A percentile compares a stretch with the other conserved stretches of the same genome.
Conservation (phyloP, 1,140 invertebrate species). For the Brachionus rotundiformis region DNA sequence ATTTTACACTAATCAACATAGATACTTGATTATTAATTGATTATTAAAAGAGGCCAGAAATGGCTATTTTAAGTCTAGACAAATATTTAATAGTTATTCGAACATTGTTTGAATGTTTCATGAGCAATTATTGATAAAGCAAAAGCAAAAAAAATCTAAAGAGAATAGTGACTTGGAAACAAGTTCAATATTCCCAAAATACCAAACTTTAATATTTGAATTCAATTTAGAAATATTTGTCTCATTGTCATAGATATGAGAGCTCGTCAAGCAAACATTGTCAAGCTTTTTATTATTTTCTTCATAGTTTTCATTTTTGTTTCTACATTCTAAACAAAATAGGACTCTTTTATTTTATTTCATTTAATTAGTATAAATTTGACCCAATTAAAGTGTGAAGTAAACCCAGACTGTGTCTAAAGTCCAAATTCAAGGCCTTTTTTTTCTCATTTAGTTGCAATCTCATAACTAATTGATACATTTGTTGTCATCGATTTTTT, state of each 20-base stretch:
- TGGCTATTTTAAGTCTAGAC: background rate
- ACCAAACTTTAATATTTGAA: constrained; percentile 2
- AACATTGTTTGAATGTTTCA: constrained; percentile 3
- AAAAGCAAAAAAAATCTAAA: background rate
- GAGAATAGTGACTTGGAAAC: background rate
- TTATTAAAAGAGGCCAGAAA: background rate
- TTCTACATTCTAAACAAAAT: constrained; percentile 1
- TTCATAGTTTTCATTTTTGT: background rate
- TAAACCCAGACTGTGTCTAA: background rate
- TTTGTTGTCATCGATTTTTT: background rate
- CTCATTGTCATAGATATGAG: constrained; percentile 3
- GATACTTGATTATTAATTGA: constrained; percentile 10
- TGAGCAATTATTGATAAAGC: background rate
- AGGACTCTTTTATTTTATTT: background rate
- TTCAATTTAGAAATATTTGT: constrained; percentile 11
- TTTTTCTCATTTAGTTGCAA: background rate
- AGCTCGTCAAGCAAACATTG: background rate
- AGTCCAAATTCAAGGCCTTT: background rate
- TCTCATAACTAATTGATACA: constrained; percentile 40
- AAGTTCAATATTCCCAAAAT: constrained; percentile 9
- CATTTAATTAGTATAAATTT: background rate
- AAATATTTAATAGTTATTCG: constrained; percentile 2
- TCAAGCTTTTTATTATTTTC: background rate
- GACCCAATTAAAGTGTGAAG: background rate
- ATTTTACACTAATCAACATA: background rate